Evolutionary conservation across 2,888 invertebrate genomes (phyloP).

Genomic region (Eupithecia centaureata): DNA sequence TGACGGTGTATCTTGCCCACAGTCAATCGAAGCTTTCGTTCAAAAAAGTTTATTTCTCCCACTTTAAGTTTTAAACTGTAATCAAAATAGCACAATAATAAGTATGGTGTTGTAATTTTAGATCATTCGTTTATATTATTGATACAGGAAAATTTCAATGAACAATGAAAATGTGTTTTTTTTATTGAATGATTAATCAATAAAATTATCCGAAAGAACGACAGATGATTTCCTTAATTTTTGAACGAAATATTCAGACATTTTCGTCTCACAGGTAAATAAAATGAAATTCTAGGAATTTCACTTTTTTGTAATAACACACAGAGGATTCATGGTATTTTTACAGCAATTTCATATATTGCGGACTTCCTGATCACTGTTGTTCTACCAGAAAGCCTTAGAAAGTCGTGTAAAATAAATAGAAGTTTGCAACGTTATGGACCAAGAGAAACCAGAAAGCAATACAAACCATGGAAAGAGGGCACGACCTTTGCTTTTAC

Average conservation of each 20-base stretch:
- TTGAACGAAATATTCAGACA: constrained; percentile 24
- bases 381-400: not conserved
- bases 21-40: no score
- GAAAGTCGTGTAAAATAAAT: constrained; percentile 14
- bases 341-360: not conserved
- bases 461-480: constrained; percentile 75
- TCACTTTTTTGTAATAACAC: constrained; percentile 18
- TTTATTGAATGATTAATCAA: no score
- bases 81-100: no score
- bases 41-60: no score
- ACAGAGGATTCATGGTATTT: constrained; percentile 1
- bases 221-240: constrained; percentile 4
- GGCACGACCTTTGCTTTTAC: constrained; percentile 75
- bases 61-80: no score
- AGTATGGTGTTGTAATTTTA: no score
- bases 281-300: constrained; percentile 41
- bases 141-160: no score
- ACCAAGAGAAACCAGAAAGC: constrained; percentile 73
- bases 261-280: constrained; percentile 52
- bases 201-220: no score
- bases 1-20: no score
- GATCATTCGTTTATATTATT: no score
- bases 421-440: constrained; percentile 58
- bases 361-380: constrained; percentile 2
- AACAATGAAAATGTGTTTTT: no score